Evolutionary conservation across 2,797 vertebrate species (phyloP).

Genomic region (Aeoliscus strigatus): DNA sequence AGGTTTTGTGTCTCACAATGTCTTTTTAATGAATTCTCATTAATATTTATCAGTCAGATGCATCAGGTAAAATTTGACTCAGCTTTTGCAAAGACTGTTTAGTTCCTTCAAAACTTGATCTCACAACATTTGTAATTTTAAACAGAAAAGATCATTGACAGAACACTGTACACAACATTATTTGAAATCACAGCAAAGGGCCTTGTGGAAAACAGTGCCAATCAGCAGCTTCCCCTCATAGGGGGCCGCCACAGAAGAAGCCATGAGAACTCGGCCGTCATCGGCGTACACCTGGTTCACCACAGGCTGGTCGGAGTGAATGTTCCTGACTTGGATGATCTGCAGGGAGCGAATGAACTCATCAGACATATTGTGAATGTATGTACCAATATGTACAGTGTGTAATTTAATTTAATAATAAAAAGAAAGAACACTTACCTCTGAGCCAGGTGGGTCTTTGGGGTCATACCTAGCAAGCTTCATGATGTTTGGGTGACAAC

Average conservation of each 20-base stretch:
- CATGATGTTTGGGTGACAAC: constrained; percentile 76
- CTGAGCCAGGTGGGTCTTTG: constrained; percentile 77
- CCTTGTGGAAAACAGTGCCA: constrained; percentile 84
- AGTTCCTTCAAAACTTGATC: constrained; percentile 3
- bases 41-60: constrained; percentile 4
- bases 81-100: background rate
- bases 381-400: no score
- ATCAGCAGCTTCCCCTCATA: constrained; percentile 78
- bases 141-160: background rate
- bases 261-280: constrained; percentile 80
- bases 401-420: background rate
- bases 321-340: constrained; percentile 79
- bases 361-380: background rate
- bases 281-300: constrained; percentile 72
- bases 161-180: constrained; percentile 24
- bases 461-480: constrained; percentile 66
- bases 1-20: background rate
- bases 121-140: constrained; percentile 1
- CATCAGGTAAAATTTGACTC: background rate
- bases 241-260: constrained; percentile 74
- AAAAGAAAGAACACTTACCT: constrained; percentile 64
- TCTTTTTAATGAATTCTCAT: no score
- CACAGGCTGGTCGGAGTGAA: constrained; percentile 69
- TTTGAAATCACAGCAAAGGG: constrained; percentile 76
- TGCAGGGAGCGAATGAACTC: constrained; percentile 27